Conservation (phyloP, 2,888 invertebrate species). For the Dione vanillae region DNA sequence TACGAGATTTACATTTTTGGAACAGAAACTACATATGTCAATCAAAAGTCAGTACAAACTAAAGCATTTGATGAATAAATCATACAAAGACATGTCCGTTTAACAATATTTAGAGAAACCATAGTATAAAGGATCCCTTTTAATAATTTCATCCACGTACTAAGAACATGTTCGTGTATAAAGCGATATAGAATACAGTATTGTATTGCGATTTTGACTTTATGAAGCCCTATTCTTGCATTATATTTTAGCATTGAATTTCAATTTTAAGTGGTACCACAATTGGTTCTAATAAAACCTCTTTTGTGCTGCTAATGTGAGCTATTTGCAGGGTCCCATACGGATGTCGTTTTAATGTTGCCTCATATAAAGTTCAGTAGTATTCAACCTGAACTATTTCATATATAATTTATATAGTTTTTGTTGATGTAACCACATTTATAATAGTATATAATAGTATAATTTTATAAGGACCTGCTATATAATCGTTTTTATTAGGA, state of each 20-base stretch:
- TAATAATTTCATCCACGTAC: constrained; percentile 43
- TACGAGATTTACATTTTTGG: constrained; percentile 10
- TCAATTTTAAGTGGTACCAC: constrained; percentile 52
- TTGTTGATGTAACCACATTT: too few species aligned
- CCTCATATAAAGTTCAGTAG: constrained; percentile 4
- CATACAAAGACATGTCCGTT: constrained; percentile 19
- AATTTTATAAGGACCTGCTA: background rate
- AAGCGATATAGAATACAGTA: constrained; percentile 47
- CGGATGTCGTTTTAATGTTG: constrained; percentile 19
- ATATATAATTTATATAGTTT: background rate
- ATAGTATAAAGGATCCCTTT: background rate
- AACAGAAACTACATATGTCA: background rate
- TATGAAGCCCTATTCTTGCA: constrained; percentile 48
- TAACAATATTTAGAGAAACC: constrained; percentile 26
- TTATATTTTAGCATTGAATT: constrained; percentile 58
- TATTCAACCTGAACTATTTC: constrained; percentile 3
- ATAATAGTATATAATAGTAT: too few species aligned
- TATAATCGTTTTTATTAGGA: background rate
- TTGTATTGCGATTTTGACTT: constrained; percentile 48
- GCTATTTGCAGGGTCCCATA: constrained; percentile 39
- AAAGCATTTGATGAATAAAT: constrained; percentile 18
- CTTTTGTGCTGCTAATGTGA: constrained; percentile 53
- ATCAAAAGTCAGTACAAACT: constrained; percentile 18
- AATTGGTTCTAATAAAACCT: constrained; percentile 49
- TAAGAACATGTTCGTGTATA: constrained; percentile 32